Evolutionary conservation across 2,113 vertebrate species (phyloP).

Genomic region (Papio anubis): DNA sequence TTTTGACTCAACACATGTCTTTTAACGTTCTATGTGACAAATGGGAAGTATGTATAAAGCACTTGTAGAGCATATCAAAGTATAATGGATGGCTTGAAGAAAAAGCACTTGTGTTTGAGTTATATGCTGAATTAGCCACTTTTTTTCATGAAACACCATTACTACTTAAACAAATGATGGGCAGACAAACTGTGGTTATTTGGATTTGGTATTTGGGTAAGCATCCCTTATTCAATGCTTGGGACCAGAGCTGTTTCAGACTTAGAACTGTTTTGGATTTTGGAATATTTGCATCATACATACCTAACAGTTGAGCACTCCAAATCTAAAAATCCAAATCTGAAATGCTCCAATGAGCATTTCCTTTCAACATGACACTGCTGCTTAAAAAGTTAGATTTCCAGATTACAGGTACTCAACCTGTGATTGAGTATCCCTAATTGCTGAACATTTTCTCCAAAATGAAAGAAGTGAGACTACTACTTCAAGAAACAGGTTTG

Average conservation of each 20-base stretch:
- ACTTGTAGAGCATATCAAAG: not conserved
- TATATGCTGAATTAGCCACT: not conserved
- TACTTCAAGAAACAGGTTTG: not conserved
- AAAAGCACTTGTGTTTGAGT: not conserved
- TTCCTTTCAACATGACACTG: not conserved
- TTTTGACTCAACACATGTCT: not conserved
- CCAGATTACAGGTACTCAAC: not conserved
- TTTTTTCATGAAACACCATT: not conserved
- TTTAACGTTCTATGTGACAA: slow-evolving; percentile 39
- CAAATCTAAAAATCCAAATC: not conserved
- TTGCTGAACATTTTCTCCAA: not conserved
- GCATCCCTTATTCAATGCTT: not conserved
- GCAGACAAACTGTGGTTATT: not conserved
- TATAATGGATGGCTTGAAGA: not conserved
- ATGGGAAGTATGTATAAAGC: not conserved
- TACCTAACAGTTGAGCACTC: not conserved
- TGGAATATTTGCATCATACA: not conserved
- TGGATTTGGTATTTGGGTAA: not conserved
- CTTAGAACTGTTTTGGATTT: not conserved
- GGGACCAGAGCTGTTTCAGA: not conserved
- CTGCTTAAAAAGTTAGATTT: not conserved
- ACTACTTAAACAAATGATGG: not conserved
- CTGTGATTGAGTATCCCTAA: not conserved
- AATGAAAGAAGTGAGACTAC: not conserved
- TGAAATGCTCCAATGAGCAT: too few species aligned